Evolutionary conservation across 64 coral and sea anemone genomes (phyloP).

Genomic region (Pachyseris speciosa): DNA sequence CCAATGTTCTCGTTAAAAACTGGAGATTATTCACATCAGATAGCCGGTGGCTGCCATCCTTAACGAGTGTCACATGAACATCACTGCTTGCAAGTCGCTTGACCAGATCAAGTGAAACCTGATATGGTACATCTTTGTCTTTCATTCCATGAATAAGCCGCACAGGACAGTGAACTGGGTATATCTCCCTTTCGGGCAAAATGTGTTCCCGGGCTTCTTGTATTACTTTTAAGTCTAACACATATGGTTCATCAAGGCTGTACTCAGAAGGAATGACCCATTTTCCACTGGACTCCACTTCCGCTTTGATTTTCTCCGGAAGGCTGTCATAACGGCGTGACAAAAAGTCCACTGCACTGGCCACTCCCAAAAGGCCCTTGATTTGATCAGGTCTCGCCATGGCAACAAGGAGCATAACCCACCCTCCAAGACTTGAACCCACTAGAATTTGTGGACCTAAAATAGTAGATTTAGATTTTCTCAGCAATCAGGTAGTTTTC

Average conservation of each 20-base stretch:
- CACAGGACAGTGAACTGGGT: slow-evolving; percentile 70
- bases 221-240: slow-evolving; percentile 69
- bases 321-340: slow-evolving; percentile 72
- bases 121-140: slow-evolving; percentile 81
- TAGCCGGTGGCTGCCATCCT: slow-evolving; percentile 80
- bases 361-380: slow-evolving; percentile 75
- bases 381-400: slow-evolving; percentile 73
- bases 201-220: slow-evolving; percentile 74
- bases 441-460: slow-evolving; percentile 89
- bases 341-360: slow-evolving; percentile 81
- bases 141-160: slow-evolving; percentile 86
- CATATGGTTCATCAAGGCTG: slow-evolving; percentile 78
- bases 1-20: slow-evolving; percentile 63
- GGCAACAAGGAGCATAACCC: slow-evolving; percentile 86
- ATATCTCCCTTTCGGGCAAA: slow-evolving; percentile 20
- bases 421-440: slow-evolving; percentile 93
- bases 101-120: slow-evolving; percentile 76
- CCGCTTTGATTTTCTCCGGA: slow-evolving; percentile 52
- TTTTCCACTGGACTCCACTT: slow-evolving; percentile 62
- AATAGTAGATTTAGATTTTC: no score
- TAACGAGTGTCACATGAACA: slow-evolving; percentile 72
- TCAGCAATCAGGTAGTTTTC: no score
- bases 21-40: slow-evolving; percentile 64
- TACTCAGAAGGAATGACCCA: slow-evolving; percentile 74
- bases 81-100: slow-evolving; percentile 64